phyloP scores from a whole-genome alignment of 53 echinoderm and acorn worm genomes.

The Echinarachnius parma region DNA sequence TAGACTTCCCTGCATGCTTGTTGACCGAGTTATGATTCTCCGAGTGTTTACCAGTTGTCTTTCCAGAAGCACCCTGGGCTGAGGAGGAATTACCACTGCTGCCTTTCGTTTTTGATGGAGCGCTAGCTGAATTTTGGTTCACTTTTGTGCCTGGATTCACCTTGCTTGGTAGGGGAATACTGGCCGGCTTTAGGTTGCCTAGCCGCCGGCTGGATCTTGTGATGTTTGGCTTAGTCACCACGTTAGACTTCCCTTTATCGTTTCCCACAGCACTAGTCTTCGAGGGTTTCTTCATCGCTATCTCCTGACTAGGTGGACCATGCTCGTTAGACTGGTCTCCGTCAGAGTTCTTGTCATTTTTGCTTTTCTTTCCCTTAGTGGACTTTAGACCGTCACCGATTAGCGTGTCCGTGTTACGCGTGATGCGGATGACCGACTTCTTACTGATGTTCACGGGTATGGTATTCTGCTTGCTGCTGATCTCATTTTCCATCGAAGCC shows the following conservation, averaged over 20 bases:
- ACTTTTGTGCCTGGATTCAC: background rate
- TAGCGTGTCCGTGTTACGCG: slow-evolving; percentile 27
- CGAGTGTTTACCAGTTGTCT: background rate
- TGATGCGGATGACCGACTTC: slow-evolving; percentile 34
- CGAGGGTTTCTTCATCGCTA: slow-evolving; percentile 15
- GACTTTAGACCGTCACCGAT: slow-evolving; percentile 28
- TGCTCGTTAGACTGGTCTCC: background rate
- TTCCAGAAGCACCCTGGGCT: background rate
- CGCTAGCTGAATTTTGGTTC: no score
- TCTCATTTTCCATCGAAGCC: slow-evolving; percentile 27
- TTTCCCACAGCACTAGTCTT: background rate
- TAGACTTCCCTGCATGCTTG: no score
- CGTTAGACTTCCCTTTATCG: background rate
- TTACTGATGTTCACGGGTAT: slow-evolving; percentile 40
- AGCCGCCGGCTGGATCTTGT: background rate
- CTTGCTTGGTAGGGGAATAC: slow-evolving; percentile 10
- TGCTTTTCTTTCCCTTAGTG: slow-evolving; percentile 14
- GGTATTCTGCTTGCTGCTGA: slow-evolving; percentile 23
- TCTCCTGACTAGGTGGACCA: background rate
- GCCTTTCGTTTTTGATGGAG: background rate
- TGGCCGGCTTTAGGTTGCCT: background rate
- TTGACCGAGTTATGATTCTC: background rate
- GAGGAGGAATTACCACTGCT: background rate
- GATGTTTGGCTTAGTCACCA: background rate
- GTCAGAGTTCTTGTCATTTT: slow-evolving; percentile 13